Evolutionary conservation across 2,797 vertebrate species (phyloP), one percentile per base, ranked within the genome.

Genomic region (Poeciliopsis turneri): DNA sequence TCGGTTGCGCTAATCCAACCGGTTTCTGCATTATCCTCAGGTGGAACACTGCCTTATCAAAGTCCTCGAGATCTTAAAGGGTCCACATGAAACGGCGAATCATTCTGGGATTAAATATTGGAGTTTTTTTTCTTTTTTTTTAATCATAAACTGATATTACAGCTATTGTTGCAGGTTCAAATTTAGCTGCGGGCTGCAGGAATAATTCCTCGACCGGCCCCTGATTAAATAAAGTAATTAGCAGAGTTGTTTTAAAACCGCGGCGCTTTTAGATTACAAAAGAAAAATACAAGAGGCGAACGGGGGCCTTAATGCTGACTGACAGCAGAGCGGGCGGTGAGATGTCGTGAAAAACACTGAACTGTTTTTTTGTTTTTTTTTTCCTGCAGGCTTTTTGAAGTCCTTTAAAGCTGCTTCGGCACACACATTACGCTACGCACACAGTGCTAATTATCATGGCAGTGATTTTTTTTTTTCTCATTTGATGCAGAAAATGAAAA

Each of bases 201-300:
- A 91, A 91, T 87, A 88, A 94, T 91, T 90, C 84, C 76, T 88
- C 39, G 68, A 84, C 84, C 72, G n/a, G 43, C 61, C n/a, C 71
- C 81, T 75, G 89, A 94, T 94, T 93, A 94, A 93, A 92, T 90
- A 86, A 94, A 91, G 89, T 89, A 92, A 94, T 93, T 93, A 93
- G 81, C 84, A 36, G 82, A 87, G 89, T 93, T 53, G 43, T 79
- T 94, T 93, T 78, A 88, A 88, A 89, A 86, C 88, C 83, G 90
- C 69, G 68, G 86, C 83, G 87, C 86, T 90, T 51, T 93, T 92
- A 88, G 91, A 92, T 95, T 93, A 94, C 91, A 94, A 93, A 93
- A 91, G 87, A 75, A 90, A 87, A 92, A 92, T 89, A 88, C 82
- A 85, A 88, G 76, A 74, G 87, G 83, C 76, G 89, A 85, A 90